Conservation (phyloP, 2,113 vertebrate species). For the Pao palembangensis region DNA sequence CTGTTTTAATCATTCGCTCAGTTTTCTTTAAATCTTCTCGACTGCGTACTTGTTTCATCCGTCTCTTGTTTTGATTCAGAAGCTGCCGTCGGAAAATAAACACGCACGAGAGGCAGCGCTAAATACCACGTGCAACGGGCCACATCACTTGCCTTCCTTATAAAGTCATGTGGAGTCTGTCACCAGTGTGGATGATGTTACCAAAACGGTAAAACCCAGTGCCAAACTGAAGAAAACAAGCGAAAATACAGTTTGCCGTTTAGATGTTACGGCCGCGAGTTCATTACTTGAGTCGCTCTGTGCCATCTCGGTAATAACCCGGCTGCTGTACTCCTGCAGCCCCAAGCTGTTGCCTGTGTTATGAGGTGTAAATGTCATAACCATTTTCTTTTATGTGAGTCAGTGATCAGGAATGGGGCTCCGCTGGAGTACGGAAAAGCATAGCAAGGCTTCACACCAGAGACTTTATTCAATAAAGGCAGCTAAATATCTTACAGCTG, state of each 20-base stretch:
- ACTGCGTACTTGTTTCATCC: constrained; percentile 13
- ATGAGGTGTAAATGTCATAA: constrained; percentile 44
- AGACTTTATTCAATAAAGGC: constrained; percentile 30
- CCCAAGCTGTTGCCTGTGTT: constrained; percentile 38
- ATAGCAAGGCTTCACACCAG: constrained; percentile 14
- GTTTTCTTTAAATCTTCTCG: constrained; percentile 25
- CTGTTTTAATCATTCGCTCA: constrained; percentile 35
- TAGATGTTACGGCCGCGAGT: constrained; percentile 10
- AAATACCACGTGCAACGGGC: constrained; percentile 9
- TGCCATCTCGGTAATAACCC: constrained; percentile 36
- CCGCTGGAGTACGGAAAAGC: constrained; percentile 16
- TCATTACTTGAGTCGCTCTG: constrained; percentile 39
- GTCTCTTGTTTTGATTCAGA: constrained; percentile 11
- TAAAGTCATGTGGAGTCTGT: constrained; percentile 30
- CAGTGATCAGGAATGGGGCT: constrained; percentile 51
- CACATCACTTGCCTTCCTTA: constrained; percentile 35
- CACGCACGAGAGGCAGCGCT: not conserved
- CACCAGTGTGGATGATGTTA: too few species aligned
- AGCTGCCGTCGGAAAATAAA: constrained; percentile 16
- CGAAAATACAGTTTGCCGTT: constrained; percentile 9
- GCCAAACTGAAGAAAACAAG: not conserved
- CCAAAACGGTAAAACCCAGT: too few species aligned
- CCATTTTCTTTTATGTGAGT: constrained; percentile 46
- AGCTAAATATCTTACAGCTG: constrained; percentile 26
- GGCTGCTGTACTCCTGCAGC: constrained; percentile 37